Conservation (phyloP, 2,113 vertebrate species). For the Dicentrarchus labrax region DNA sequence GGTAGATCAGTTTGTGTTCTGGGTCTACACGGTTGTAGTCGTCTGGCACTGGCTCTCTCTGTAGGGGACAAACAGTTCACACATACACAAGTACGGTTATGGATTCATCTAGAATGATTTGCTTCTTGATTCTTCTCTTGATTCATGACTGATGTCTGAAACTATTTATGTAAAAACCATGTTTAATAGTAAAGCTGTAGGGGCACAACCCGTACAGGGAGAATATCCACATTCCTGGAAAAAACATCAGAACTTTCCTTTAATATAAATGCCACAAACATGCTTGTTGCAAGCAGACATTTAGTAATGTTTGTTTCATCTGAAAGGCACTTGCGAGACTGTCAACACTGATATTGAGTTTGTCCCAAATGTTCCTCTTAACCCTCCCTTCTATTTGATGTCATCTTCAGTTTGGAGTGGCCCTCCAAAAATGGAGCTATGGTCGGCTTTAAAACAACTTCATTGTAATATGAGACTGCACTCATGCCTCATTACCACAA, state of each 20-base stretch:
- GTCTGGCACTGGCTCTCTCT: conserved; percentile 96
- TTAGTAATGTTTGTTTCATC: neutral
- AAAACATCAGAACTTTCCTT: too few relatives aligned
- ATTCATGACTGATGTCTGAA: too few relatives aligned
- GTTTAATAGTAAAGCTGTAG: too few relatives aligned
- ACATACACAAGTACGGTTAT: neutral
- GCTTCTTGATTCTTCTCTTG: neutral
- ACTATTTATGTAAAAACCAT: too few relatives aligned
- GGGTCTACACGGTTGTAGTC: conserved; percentile 94
- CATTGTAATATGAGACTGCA: neutral
- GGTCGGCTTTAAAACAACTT: neutral
- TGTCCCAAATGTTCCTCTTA: neutral
- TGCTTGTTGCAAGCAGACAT: neutral
- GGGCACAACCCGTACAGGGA: too few relatives aligned
- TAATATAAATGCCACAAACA: neutral
- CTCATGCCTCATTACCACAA: neutral
- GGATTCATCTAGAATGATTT: neutral
- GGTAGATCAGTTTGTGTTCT: conserved; percentile 99
- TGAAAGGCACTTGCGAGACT: neutral
- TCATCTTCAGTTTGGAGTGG: neutral
- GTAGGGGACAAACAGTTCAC: conserved; percentile 39
- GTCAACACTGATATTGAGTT: neutral
- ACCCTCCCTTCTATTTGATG: neutral
- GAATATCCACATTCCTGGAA: too few relatives aligned
- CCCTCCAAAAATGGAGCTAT: neutral